Conservation (phyloP, 2,888 invertebrate genomes). For the Octonoba sinensis region DNA sequence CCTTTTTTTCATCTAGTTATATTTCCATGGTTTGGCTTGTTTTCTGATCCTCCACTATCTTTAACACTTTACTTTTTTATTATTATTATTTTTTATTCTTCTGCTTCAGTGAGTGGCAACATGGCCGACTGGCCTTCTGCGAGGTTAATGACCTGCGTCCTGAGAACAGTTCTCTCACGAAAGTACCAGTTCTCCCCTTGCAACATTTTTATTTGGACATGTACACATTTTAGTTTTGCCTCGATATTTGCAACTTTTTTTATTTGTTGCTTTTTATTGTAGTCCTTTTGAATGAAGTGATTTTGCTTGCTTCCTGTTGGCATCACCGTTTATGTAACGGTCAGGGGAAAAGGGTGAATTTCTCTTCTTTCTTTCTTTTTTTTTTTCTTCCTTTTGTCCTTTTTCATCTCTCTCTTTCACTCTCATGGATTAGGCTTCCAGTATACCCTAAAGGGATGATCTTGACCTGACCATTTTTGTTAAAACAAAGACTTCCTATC, state of each 20-base stretch:
- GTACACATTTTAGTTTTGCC: slow-evolving; percentile 59
- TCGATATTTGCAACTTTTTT: slow-evolving; percentile 38
- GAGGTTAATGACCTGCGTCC: slow-evolving; percentile 47
- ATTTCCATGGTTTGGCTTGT: not conserved
- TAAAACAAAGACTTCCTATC: slow-evolving; percentile 39
- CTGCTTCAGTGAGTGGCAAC: slow-evolving; percentile 31
- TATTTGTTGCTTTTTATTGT: slow-evolving; percentile 29
- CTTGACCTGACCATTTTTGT: slow-evolving; percentile 28
- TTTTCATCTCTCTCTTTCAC: slow-evolving; percentile 3
- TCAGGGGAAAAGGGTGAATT: slow-evolving; percentile 43
- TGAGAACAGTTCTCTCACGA: slow-evolving; percentile 47
- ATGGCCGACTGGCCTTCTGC: slow-evolving; percentile 62
- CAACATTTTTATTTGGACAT: slow-evolving; percentile 28
- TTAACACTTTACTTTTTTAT: slow-evolving; percentile 2
- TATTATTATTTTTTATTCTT: slow-evolving; percentile 9
- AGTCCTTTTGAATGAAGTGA: slow-evolving; percentile 48
- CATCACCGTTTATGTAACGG: slow-evolving; percentile 46
- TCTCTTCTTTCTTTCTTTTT: slow-evolving; percentile 19
- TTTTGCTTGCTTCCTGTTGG: slow-evolving; percentile 59
- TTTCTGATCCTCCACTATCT: not conserved
- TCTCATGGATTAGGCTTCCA: not conserved
- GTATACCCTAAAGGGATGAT: slow-evolving; percentile 16
- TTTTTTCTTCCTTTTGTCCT: slow-evolving; percentile 14
- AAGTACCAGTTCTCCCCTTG: slow-evolving; percentile 22
- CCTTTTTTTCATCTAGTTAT: too few relatives aligned